Evolutionary conservation across 2,888 invertebrate genomes (phyloP).

Genomic region (Lordiphosa andalusiaca): DNA sequence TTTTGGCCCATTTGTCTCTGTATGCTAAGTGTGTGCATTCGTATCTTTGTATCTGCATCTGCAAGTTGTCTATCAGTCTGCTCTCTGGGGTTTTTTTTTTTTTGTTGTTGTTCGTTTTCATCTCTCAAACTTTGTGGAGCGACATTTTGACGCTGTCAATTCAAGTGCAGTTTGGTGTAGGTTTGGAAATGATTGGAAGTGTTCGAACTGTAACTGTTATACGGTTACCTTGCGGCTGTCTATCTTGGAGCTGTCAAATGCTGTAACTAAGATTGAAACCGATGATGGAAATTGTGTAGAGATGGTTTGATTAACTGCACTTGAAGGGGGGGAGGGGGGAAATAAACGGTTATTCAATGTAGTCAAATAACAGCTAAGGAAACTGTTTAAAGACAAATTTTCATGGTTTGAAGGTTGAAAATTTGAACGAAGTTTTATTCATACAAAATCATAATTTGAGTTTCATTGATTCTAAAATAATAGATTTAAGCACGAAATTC

Average conservation of each 20-base stretch:
- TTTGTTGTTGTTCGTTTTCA: background rate
- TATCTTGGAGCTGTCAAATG: too few species aligned
- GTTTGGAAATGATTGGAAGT: constrained; percentile 19
- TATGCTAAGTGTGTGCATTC: constrained; percentile 1
- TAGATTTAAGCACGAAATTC: too few species aligned
- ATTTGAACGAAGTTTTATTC: too few species aligned
- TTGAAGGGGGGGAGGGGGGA: too few species aligned
- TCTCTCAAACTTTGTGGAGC: constrained; percentile 27
- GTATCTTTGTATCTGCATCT: constrained; percentile 13
- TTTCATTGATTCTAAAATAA: too few species aligned
- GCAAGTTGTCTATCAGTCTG: constrained; percentile 14
- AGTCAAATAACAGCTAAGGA: too few species aligned
- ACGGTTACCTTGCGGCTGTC: constrained; percentile 2
- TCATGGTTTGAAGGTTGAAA: too few species aligned
- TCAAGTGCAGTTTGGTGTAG: constrained; percentile 59
- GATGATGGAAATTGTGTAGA: constrained; percentile 1
- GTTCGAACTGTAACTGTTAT: constrained; percentile 5
- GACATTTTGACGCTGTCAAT: constrained; percentile 60
- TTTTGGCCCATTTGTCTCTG: constrained; percentile 20
- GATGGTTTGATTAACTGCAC: constrained; percentile 3
- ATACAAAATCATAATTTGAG: too few species aligned
- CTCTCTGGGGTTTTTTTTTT: background rate
- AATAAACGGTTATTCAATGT: too few species aligned
- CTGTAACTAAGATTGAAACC: constrained; percentile 1
- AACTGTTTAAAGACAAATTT: too few species aligned